Base-by-base conservation (phyloP, 2,888 invertebrate genomes). In the Sminthurides aquaticus region DNA sequence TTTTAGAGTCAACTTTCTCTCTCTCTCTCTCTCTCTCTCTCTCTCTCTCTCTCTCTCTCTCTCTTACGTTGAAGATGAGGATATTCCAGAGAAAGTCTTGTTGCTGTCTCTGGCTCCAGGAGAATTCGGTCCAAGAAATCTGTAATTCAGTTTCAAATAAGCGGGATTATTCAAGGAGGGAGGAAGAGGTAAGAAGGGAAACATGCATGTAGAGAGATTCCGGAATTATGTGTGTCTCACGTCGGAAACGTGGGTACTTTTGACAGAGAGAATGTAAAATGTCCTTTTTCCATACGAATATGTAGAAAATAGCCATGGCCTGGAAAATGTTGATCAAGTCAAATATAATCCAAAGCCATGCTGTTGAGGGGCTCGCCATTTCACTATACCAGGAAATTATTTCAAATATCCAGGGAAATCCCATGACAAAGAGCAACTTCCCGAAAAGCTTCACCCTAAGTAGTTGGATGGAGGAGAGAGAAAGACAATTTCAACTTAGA, bases 241-340 rank as follows among this genome's bases (percentile, higher is more conserved):
- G 57, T 64, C 67, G 63, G 49, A 73, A 69, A 1, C 49, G 43
- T 2, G 71, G 73, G 55, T 68, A 71, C 57, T 70, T 74, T 22
- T 67, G 62, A 22, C 69, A 69, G 49, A 74, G 57, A 0, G 70
- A 67, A 52, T 67, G 66, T 5, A 67, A 61, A 8, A 70, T 71
- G 25, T 74, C 73, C 25, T 54, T 66, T 55, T 74, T 74, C 49
- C 72, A 67, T 1, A 73, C 73, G 66, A 73, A 74, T 52, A 72
- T 73, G 5, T 67, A 62, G 49, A 73, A 74, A 25, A 73, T 74
- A 2, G 71, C 70, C 55, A 73, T 57, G 1, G 72, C 68, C 60
- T 74, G 74, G 49, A 71, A 65, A 57, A 72, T 69, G 49, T 72
- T 71, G 3, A 74, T 55, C 54, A 71, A 48, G 59, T 73, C 72